Evolutionary conservation across 2,113 vertebrate species (phyloP).

Genomic region (Cephalopterus ornatus): DNA sequence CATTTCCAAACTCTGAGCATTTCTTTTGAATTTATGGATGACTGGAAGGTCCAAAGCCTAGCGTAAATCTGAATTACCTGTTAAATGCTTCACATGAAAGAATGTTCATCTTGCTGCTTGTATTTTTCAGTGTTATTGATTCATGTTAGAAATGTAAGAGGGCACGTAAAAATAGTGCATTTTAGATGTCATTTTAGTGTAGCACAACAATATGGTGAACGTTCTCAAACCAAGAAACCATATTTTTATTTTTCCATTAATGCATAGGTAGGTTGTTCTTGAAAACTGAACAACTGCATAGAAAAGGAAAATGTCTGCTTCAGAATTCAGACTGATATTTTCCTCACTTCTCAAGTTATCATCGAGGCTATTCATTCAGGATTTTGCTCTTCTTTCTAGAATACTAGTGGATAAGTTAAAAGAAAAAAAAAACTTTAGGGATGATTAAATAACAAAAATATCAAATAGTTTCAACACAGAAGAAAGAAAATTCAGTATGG

Average conservation of each 20-base stretch:
- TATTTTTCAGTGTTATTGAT: background rate
- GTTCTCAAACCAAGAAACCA: background rate
- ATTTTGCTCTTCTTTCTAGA: background rate
- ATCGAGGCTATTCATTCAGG: background rate
- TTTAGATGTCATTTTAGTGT: background rate
- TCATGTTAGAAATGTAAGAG: background rate
- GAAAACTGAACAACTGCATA: background rate
- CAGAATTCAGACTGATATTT: background rate
- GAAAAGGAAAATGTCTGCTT: background rate
- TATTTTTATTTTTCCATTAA: background rate
- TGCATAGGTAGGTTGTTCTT: background rate
- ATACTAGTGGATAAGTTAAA: background rate
- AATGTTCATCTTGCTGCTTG: background rate
- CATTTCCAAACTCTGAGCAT: background rate
- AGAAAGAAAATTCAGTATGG: background rate
- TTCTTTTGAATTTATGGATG: background rate
- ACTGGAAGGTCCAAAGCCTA: background rate
- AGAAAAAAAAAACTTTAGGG: background rate
- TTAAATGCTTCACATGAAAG: background rate
- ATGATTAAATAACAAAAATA: background rate
- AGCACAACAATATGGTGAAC: background rate
- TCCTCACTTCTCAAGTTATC: background rate
- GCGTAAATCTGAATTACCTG: background rate
- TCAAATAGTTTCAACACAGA: background rate
- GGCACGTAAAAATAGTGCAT: background rate